Base-by-base conservation (phyloP, 2,113 vertebrate species). In the Turdus rufiventris region DNA sequence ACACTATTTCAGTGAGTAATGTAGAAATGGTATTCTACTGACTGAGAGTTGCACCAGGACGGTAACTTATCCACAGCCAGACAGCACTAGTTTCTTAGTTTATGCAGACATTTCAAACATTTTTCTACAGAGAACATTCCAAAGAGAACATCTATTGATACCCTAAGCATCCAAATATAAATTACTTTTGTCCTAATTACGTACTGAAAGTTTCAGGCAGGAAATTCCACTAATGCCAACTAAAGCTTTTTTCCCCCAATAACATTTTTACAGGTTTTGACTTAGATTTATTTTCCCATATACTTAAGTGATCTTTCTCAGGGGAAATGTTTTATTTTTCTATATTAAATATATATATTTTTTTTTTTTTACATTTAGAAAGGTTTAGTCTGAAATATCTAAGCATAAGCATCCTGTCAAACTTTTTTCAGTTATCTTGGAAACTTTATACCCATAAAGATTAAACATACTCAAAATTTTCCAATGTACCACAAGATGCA, bases 1-100 rank as follows among this genome's bases (percentile, higher is more conserved):
- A 68, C 95, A 70, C 48, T 88, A 76, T 74, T 73, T 88, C 80
- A 43, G 26, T 79, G 73, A 90, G 57, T 94, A 75, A 93, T 72
- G 72, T 18, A 47, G 89, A 93, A 85, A 67, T 48, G 28, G 26
- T 45, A 42, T 83, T 89, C 92, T 77, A 61, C 45, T 80, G 77
- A 65, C 36, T 83, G 70, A 71, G 45, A 18, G 23, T 10, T 82
- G 38, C 3, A 12, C 12, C 47, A 93, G 72, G 72, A 82, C 89
- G 60, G n/a, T 62, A 56, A 83, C 57, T 94, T 70, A 76, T 57
- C 67, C 75, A 48, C 17, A 66, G 50, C 5, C 51, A 50, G 25
- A 79, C 88, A 50, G 25, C 47, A 73, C 26, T 24, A 74, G 67
- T 83, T 83, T 80, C 75, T 91, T 63, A 43, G 17, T 70, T 83